Evolutionary conservation across 1,140 invertebrate species (phyloP).

Genomic region (Drosophila ficusphila): DNA sequence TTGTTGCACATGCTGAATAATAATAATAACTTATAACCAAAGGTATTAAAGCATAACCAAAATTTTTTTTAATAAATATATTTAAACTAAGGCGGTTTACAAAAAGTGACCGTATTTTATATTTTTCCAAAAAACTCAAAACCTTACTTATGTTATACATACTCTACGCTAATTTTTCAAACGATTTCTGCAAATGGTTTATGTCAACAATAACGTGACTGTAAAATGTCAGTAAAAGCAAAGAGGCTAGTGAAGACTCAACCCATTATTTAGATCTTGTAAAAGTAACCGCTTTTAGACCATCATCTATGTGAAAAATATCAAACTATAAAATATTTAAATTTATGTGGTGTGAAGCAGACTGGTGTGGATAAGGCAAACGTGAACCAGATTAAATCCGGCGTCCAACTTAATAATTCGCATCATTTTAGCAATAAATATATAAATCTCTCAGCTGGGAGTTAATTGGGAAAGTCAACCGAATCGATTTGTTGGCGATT

Average conservation of each 20-base stretch:
- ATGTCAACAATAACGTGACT: background rate
- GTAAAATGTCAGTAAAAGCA: background rate
- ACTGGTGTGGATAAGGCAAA: background rate
- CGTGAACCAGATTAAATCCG: constrained; percentile 3
- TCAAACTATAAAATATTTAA: background rate
- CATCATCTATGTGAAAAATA: too few relatives aligned
- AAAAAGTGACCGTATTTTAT: too few relatives aligned
- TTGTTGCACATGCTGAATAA: too few relatives aligned
- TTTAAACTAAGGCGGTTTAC: too few relatives aligned
- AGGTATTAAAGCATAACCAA: too few relatives aligned
- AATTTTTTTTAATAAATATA: too few relatives aligned
- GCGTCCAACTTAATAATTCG: background rate
- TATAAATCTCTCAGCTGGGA: constrained; percentile 30
- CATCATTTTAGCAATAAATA: constrained; percentile 50
- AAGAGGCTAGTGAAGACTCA: background rate
- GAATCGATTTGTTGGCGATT: constrained; percentile 16
- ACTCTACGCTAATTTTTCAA: background rate
- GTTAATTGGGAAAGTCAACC: constrained; percentile 50
- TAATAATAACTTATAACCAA: too few relatives aligned
- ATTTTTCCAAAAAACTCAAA: too few relatives aligned
- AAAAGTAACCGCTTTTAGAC: too few relatives aligned
- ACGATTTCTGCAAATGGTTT: background rate
- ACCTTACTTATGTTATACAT: too few relatives aligned
- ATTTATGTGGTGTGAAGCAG: background rate
- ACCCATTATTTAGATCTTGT: background rate